A percentile compares a stretch with the other conserved stretches of the same genome.
phyloP scores from a whole-genome alignment of 2,113 vertebrate species.

The Scomber colias region DNA sequence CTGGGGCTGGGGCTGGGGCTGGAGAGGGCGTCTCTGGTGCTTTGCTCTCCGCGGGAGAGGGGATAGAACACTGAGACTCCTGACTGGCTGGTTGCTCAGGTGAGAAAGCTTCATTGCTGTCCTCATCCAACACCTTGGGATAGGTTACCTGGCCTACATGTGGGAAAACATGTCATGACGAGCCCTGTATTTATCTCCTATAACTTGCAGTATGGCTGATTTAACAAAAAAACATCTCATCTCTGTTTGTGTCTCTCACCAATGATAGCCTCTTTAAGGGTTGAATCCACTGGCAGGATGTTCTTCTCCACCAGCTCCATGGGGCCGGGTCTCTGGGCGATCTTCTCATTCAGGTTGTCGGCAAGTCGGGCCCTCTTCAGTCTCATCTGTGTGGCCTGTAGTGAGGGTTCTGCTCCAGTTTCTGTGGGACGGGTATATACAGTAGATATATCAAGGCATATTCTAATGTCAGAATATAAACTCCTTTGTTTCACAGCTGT shows the following conservation, averaged over 20 bases:
- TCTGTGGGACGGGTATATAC: conserved; percentile 78
- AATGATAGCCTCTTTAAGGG: conserved; percentile 95
- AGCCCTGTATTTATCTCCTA: too few species aligned
- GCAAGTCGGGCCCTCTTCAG: conserved; percentile 95
- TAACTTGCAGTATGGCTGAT: not conserved
- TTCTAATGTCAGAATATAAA: not conserved
- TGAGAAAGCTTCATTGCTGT: conserved; percentile 95
- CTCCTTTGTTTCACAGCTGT: not conserved
- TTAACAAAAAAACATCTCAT: not conserved
- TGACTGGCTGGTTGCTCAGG: conserved; percentile 97
- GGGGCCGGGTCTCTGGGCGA: conserved; percentile 95
- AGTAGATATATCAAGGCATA: not conserved
- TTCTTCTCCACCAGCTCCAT: conserved; percentile 99
- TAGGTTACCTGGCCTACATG: conserved; percentile 90
- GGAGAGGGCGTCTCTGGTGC: conserved; percentile 87
- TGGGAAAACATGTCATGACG: not conserved
- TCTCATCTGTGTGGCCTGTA: conserved; percentile 97
- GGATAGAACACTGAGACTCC: conserved; percentile 92
- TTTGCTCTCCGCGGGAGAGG: conserved; percentile 91
- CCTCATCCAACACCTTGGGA: conserved; percentile 93
- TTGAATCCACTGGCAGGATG: conserved; percentile 96
- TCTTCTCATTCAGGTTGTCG: conserved; percentile 98
- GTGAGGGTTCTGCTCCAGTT: conserved; percentile 95
- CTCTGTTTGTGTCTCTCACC: conserved; percentile 81
- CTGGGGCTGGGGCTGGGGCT: conserved; percentile 45